A percentile compares a stretch with the other conserved stretches of the same genome.
phyloP scores from a whole-genome alignment of 2,888 invertebrate genomes.

The Trimorus sp. region DNA sequence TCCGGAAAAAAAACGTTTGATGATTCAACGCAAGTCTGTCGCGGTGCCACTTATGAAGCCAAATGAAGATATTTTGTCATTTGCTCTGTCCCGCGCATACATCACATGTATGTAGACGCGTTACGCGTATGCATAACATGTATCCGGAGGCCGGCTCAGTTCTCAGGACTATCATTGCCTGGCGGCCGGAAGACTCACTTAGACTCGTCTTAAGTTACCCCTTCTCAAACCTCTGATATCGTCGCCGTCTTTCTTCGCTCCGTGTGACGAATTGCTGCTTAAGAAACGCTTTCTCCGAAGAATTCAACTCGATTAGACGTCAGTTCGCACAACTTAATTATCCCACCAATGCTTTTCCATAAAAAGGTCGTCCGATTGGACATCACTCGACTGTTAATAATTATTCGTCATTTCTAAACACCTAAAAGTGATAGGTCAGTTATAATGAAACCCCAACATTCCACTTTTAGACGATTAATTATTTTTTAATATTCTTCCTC shows the following conservation, averaged over 20 bases:
- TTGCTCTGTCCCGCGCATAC: constrained; percentile 64
- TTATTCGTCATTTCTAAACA: too few species aligned
- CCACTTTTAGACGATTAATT: too few species aligned
- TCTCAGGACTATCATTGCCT: constrained; percentile 82
- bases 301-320: background rate
- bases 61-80: constrained; percentile 78
- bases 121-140: constrained; percentile 77
- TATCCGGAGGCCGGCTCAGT: constrained; percentile 81
- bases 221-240: constrained; percentile 65
- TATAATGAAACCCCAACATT: too few species aligned
- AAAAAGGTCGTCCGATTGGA: too few species aligned
- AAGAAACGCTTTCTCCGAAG: constrained; percentile 33
- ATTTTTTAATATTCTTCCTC: too few species aligned
- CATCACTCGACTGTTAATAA: too few species aligned
- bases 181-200: constrained; percentile 82
- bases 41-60: constrained; percentile 33
- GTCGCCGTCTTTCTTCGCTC: constrained; percentile 46
- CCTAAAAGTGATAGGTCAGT: too few species aligned
- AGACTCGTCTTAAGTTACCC: constrained; percentile 82
- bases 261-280: constrained; percentile 25
- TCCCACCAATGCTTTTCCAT: too few species aligned
- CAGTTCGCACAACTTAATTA: background rate
- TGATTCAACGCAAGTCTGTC: constrained; percentile 27
- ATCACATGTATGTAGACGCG: constrained; percentile 69
- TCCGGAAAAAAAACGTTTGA: constrained; percentile 34